phyloP scores from a whole-genome alignment of 2,113 vertebrate genomes.

The Barbus barbus region DNA sequence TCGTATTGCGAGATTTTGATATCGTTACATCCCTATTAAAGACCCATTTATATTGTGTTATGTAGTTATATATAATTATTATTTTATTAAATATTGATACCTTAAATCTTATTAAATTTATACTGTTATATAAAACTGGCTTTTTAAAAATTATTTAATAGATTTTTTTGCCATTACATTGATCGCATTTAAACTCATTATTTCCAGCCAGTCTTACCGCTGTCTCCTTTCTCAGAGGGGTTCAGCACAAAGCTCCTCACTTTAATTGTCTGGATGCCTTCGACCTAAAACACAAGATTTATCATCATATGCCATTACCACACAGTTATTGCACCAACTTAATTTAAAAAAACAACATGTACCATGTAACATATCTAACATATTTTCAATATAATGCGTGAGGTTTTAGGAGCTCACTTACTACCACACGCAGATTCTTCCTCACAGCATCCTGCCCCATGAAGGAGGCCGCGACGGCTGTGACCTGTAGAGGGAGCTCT shows the following conservation, averaged over 20 bases:
- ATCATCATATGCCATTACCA: neutral
- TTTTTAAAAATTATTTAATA: too few species aligned
- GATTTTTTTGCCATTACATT: neutral
- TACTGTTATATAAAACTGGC: too few species aligned
- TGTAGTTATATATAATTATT: too few species aligned
- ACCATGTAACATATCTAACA: neutral
- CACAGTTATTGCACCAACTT: neutral
- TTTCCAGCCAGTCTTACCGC: slow-evolving; percentile 56
- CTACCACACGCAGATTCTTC: slow-evolving; percentile 75
- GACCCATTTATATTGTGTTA: too few species aligned
- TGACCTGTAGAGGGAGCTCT: slow-evolving; percentile 73
- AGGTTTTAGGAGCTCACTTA: slow-evolving; percentile 54
- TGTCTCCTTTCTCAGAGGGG: slow-evolving; percentile 61
- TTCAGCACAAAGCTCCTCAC: slow-evolving; percentile 68
- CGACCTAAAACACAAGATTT: slow-evolving; percentile 61
- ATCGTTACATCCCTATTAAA: too few species aligned
- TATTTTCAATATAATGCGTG: too few species aligned
- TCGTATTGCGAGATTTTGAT: too few species aligned
- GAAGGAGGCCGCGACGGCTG: slow-evolving; percentile 54
- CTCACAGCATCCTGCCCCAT: slow-evolving; percentile 67
- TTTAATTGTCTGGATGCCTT: slow-evolving; percentile 73
- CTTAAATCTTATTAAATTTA: too few species aligned
- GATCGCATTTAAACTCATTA: neutral
- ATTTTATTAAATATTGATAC: too few species aligned
- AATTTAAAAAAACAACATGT: neutral